Base-by-base conservation (phyloP, 2,888 invertebrate species). In the Himalopsyche tibetana region DNA sequence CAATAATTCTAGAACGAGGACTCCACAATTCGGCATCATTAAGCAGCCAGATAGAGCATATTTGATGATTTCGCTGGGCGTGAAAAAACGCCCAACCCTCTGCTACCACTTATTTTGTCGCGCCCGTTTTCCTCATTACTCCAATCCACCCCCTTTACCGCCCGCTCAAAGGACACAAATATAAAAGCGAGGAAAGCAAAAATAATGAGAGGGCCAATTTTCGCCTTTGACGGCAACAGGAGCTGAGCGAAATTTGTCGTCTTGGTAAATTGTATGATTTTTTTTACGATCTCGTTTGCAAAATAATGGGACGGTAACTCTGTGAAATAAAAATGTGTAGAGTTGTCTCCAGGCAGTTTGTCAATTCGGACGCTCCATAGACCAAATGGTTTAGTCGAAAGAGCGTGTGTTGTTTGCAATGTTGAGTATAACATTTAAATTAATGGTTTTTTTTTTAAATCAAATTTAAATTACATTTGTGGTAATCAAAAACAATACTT, bases 191-290 rank as follows among this genome's bases (percentile, higher is more conserved):
- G 82, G 84, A 88, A 87, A 88, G 87, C 80, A 87, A 63, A 88
- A 84, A 88, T 88, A 88, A 87, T 87, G 88, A 87, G 88, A 82
- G 84, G 84, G 85, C 85, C 88, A 88, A 88, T 88, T 88, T 87
- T 87, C 83, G 85, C 87, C 85, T 88, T 88, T 88, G 88, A 88
- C 74, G 80, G 85, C 84, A 84, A 81, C 86, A 80, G 85, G 63
- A 82, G 82, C 86, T 19, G 82, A 80, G 42, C 82, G 80, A 82
- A 86, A 88, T 88, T 86, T 86, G 88, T 85, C 88, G 86, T 84
- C 84, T 85, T 79, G 82, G 86, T 85, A 88, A 86, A 88, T 88
- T 88, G 86, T 88, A 69, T 83, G 86, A 85, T 88, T 88, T 85
- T 55, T 88, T 88, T 86, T 85, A 85, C 88, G 85, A 88, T 85